phyloP scores from a whole-genome alignment of 2,113 vertebrate species.

The Fulica atra region DNA sequence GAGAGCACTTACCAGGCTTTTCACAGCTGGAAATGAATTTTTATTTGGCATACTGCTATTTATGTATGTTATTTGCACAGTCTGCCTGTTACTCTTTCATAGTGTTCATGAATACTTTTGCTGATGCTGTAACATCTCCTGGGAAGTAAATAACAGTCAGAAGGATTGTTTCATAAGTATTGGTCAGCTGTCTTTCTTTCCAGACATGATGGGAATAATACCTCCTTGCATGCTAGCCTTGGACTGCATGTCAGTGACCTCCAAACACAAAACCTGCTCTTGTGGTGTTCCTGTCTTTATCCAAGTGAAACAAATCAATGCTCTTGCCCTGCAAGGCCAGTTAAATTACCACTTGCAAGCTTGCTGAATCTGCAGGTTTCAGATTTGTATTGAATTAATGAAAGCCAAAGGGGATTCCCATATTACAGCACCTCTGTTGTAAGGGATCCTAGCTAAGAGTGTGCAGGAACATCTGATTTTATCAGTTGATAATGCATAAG shows the following conservation, averaged over 20 bases:
- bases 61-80: not conserved
- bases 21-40: not conserved
- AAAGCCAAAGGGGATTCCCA: not conserved
- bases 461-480: not conserved
- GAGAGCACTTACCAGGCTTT: not conserved
- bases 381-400: constrained; percentile 17
- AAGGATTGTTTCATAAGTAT: not conserved
- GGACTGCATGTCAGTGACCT: not conserved
- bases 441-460: not conserved
- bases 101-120: not conserved
- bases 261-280: not conserved
- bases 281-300: not conserved
- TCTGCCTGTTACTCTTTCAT: not conserved
- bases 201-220: not conserved
- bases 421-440: not conserved
- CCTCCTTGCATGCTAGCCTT: not conserved
- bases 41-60: not conserved
- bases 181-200: not conserved
- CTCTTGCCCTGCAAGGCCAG: not conserved
- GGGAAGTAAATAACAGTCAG: not conserved
- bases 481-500: not conserved
- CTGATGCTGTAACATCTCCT: not conserved
- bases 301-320: constrained; percentile 16
- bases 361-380: constrained; percentile 10
- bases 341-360: not conserved